A percentile compares a stretch with the other conserved stretches of the same genome.
Conservation (phyloP, 2,888 invertebrate genomes). For the Pomacea canaliculata region DNA sequence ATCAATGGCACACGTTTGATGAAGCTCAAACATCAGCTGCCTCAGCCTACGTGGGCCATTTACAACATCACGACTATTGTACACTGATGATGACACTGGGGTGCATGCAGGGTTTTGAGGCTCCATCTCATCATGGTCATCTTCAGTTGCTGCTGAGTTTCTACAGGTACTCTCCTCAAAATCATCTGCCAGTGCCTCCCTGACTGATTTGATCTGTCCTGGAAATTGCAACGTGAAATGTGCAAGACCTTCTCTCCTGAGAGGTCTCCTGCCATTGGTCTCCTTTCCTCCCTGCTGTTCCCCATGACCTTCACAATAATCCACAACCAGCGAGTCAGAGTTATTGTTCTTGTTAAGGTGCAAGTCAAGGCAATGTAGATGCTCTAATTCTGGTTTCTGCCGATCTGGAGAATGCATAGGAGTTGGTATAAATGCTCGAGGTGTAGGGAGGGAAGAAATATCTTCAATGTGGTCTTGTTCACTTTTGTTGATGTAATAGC, state of each 20-base stretch:
- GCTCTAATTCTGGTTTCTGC: neutral
- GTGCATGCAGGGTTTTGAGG: neutral
- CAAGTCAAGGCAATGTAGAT: too few relatives aligned
- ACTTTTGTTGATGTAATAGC: neutral
- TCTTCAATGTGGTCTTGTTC: neutral
- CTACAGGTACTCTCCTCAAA: neutral
- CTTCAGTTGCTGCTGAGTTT: neutral
- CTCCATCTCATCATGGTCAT: slow-evolving; percentile 5
- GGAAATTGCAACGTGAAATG: neutral
- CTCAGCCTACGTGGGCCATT: slow-evolving; percentile 47
- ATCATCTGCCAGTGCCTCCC: slow-evolving; percentile 11
- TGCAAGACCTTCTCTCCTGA: neutral
- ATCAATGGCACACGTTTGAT: slow-evolving; percentile 48
- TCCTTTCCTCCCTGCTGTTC: neutral
- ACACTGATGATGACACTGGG: slow-evolving; percentile 3
- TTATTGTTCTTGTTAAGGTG: slow-evolving; percentile 1
- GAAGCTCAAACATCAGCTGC: slow-evolving; percentile 48
- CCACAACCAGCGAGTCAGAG: neutral
- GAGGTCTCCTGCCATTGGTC: neutral
- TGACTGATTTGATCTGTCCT: neutral
- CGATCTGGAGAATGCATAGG: slow-evolving; percentile 2
- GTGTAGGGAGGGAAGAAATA: neutral
- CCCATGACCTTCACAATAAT: neutral
- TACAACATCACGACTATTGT: slow-evolving; percentile 22
- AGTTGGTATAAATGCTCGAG: neutral